These are phyloP conservation scores for Microtus montanus DNA, from an alignment of 2,113 vertebrate species.

Conservation along the genomic window DNA sequence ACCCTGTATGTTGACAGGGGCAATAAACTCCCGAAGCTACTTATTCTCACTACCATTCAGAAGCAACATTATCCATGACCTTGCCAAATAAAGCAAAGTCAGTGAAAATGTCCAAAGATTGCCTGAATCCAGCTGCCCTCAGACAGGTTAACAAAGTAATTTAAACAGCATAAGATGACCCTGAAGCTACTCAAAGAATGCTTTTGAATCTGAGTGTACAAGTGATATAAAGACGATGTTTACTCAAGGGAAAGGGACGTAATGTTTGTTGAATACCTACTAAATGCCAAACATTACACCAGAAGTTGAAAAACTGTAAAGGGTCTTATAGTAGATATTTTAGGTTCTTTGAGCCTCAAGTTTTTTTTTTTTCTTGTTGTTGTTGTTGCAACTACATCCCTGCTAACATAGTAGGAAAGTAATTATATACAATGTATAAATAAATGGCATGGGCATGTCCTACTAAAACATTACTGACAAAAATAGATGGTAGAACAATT, in stretches of 20 bases:
- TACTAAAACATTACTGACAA: conserved; percentile 45
- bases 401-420: background rate
- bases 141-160: conserved; percentile 67
- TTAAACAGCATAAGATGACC: conserved; percentile 74
- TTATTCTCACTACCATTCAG: conserved; percentile 58
- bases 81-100: conserved; percentile 72
- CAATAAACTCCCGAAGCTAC: conserved; percentile 62
- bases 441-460: background rate
- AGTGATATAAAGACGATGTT: conserved; percentile 66
- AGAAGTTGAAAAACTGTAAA: conserved; percentile 55
- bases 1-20: conserved; percentile 64
- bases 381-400: background rate
- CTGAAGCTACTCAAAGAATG: conserved; percentile 60
- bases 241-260: conserved; percentile 59
- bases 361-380: background rate
- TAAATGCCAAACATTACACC: conserved; percentile 64
- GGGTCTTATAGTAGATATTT: conserved; percentile 7
- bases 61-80: conserved; percentile 77
- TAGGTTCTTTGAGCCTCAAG: background rate
- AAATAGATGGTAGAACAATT: conserved; percentile 5
- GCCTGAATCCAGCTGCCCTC: conserved; percentile 56
- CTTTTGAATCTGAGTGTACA: conserved; percentile 59
- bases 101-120: conserved; percentile 67
- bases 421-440: conserved; percentile 12
- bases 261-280: conserved; percentile 68